Percentiles rank a stretch among this genome's conserved stretches.
Evolutionary conservation across 2,888 invertebrate species (phyloP).

Genomic region (Pilophorus perplexus): DNA sequence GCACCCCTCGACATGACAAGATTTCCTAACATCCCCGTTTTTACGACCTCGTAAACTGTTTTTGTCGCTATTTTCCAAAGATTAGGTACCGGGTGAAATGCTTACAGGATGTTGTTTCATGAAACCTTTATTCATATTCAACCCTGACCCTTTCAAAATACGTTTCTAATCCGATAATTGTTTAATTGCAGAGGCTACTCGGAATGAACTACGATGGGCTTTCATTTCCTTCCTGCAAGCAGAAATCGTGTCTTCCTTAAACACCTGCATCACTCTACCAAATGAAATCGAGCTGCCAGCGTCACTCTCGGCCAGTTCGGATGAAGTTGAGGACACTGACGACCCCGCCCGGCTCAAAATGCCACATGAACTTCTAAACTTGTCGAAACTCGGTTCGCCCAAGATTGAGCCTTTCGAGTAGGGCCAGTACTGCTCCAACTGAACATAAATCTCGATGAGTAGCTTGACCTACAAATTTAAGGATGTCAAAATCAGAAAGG

Average conservation of each 20-base stretch:
- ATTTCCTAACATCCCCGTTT: no score
- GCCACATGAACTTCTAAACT: neutral
- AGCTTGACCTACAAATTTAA: constrained; percentile 7
- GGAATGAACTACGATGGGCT: neutral
- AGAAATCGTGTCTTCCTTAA: neutral
- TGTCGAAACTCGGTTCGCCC: neutral
- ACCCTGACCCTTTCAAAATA: no score
- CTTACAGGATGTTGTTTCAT: no score
- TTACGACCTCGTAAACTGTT: no score
- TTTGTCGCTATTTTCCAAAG: no score
- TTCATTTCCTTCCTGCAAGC: constrained; percentile 1
- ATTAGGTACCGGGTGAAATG: no score
- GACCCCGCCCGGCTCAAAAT: neutral
- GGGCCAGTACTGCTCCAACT: neutral
- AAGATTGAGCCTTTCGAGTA: neutral
- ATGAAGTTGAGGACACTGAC: neutral
- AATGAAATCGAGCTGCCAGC: neutral
- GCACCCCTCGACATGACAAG: no score
- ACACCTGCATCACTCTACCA: neutral
- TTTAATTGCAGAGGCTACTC: no score
- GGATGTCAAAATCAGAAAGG: no score
- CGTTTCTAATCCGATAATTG: no score
- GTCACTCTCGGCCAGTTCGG: neutral
- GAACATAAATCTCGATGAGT: constrained; percentile 6
- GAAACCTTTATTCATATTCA: no score